Percentiles rank a stretch among this genome's conserved stretches.
Evolutionary conservation across 2,113 vertebrate species (phyloP).

Genomic region (Dascyllus trimaculatus): DNA sequence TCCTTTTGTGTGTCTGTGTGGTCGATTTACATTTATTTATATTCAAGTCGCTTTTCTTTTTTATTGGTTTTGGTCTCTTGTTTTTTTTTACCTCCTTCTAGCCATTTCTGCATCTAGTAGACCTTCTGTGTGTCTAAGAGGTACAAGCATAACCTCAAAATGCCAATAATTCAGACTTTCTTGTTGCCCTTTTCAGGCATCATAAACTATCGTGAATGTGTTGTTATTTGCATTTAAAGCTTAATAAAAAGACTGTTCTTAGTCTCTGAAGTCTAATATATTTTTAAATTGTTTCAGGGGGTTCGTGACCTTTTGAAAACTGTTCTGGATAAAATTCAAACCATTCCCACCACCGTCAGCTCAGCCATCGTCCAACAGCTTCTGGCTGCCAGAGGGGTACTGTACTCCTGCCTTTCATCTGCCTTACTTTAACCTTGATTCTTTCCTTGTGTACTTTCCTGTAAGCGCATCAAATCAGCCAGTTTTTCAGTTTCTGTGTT

Average conservation of each 20-base stretch:
- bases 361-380: slow-evolving; percentile 98
- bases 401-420: not conserved
- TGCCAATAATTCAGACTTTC: no score
- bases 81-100: no score
- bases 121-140: no score
- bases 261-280: not conserved
- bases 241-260: no score
- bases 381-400: slow-evolving; percentile 94
- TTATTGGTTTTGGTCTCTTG: no score
- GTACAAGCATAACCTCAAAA: no score
- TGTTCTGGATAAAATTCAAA: slow-evolving; percentile 96
- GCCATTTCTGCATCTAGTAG: no score
- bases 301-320: slow-evolving; percentile 96
- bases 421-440: not conserved
- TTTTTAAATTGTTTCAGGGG: slow-evolving; percentile 83
- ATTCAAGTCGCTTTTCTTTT: no score
- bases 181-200: no score
- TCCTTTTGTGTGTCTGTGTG: no score
- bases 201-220: not conserved
- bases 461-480: not conserved
- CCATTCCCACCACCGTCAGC: slow-evolving; percentile 95
- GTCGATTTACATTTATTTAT: no score
- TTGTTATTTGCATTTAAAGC: not conserved
- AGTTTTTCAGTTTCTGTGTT: not conserved
- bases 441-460: not conserved